These are phyloP conservation scores for Bryconaethiops microstoma DNA, from an alignment of 2,797 vertebrate genomes.

Conservation along the genomic window DNA sequence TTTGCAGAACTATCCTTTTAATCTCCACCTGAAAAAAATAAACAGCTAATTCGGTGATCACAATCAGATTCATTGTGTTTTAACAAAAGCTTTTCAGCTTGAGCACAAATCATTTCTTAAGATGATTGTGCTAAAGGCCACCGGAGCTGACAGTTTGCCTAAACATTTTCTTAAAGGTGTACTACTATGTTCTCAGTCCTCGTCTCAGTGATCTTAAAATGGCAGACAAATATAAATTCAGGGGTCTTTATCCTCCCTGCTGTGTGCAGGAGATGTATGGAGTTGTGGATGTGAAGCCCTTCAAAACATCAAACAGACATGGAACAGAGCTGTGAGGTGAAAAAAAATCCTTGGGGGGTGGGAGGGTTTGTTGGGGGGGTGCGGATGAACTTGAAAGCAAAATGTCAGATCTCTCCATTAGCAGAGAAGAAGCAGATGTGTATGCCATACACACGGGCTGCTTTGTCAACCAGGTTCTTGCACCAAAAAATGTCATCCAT, in stretches of 20 bases:
- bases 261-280: slow-evolving; percentile 31
- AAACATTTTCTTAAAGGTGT: slow-evolving; percentile 8
- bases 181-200: neutral
- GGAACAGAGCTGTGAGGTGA: slow-evolving; percentile 24
- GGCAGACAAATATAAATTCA: slow-evolving; percentile 43
- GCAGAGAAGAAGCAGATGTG: slow-evolving; percentile 73
- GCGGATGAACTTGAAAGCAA: slow-evolving; percentile 49
- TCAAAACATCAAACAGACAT: slow-evolving; percentile 41
- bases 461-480: slow-evolving; percentile 60
- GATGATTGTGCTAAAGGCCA: slow-evolving; percentile 2
- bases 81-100: slow-evolving; percentile 8
- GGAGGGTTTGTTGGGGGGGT: neutral
- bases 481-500: slow-evolving; percentile 58
- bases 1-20: neutral
- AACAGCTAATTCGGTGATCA: neutral
- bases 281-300: slow-evolving; percentile 34
- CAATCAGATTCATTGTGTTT: slow-evolving; percentile 11
- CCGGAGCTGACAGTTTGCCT: neutral
- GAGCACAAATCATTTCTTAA: neutral
- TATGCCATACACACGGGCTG: slow-evolving; percentile 42
- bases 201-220: slow-evolving; percentile 29
- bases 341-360: slow-evolving; percentile 39
- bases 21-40: neutral
- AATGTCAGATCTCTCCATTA: slow-evolving; percentile 58
- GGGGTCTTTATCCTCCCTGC: slow-evolving; percentile 9